These are phyloP conservation scores for Meda fulgida DNA, from an alignment of 2,797 vertebrate species.

Conservation along the genomic window DNA sequence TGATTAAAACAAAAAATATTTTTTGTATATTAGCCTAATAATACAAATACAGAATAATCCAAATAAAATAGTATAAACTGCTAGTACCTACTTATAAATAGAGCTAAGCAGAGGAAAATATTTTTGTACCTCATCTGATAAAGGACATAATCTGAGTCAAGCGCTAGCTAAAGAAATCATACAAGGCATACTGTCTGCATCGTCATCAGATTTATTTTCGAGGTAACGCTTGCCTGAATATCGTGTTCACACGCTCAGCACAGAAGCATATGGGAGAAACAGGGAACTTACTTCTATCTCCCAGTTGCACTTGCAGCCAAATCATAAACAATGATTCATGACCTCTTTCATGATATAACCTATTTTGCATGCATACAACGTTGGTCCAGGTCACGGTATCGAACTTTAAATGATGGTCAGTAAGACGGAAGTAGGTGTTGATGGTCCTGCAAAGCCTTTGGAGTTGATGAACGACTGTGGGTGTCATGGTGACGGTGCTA, in stretches of 20 bases:
- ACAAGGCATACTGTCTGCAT: conserved; percentile 59
- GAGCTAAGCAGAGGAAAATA: background rate
- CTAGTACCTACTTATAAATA: too few species aligned
- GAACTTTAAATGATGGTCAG: conserved; percentile 1
- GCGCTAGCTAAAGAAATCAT: conserved; percentile 37
- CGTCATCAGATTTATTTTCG: conserved; percentile 71
- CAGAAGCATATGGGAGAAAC: conserved; percentile 50
- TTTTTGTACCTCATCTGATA: background rate
- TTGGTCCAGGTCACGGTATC: background rate
- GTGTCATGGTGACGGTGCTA: conserved; percentile 66
- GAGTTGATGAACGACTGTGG: conserved; percentile 68
- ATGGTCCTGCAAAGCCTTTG: conserved; percentile 63
- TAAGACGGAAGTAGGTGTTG: conserved; percentile 9
- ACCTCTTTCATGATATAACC: background rate
- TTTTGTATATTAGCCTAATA: too few species aligned
- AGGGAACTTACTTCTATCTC: background rate
- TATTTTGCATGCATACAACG: background rate
- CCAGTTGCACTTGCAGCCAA: background rate
- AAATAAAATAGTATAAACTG: too few species aligned
- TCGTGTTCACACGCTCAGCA: conserved; percentile 75
- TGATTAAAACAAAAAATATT: background rate
- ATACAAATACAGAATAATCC: too few species aligned
- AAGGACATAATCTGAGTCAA: conserved; percentile 51
- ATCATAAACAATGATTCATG: conserved; percentile 5
- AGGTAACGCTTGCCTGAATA: conserved; percentile 65